Percentiles rank a stretch among this genome's conserved stretches.
Conservation (phyloP, 2,797 vertebrate species). For the Octomys mimax region DNA sequence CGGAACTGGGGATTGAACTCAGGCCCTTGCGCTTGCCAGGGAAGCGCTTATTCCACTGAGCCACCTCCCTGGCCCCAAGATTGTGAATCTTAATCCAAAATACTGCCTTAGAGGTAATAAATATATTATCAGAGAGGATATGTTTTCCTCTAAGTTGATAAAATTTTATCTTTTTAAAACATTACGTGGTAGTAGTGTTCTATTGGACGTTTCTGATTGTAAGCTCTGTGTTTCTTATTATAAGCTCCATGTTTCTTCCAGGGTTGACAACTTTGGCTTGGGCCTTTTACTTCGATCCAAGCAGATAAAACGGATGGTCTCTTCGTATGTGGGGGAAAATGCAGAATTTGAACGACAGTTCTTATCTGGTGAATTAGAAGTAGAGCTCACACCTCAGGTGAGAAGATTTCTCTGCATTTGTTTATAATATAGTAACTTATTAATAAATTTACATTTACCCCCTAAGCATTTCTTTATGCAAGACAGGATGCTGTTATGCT, state of each 20-base stretch:
- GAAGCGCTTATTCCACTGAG: no score
- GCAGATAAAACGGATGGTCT: conserved; percentile 99
- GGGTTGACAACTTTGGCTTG: conserved; percentile 98
- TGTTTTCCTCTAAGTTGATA: conserved; percentile 4
- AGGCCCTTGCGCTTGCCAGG: no score
- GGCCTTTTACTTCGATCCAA: conserved; percentile 95
- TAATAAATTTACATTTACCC: neutral
- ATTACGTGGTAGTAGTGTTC: neutral
- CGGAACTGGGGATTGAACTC: no score
- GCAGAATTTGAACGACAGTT: conserved; percentile 98
- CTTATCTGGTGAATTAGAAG: conserved; percentile 96
- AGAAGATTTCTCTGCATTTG: conserved; percentile 23
- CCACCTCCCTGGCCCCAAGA: neutral
- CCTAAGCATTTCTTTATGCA: neutral
- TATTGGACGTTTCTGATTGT: neutral
- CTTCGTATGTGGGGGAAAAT: conserved; percentile 98
- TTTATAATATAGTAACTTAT: neutral
- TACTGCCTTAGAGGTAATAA: neutral
- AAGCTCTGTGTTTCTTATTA: conserved; percentile 21
- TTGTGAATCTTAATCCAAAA: neutral
- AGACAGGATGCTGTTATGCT: conserved; percentile 51
- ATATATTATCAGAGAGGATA: neutral
- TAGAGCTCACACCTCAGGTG: conserved; percentile 98
- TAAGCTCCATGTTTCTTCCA: conserved; percentile 81
- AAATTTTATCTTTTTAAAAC: neutral